Conservation (phyloP, 2,797 vertebrate species). For the Tapera naevia region DNA sequence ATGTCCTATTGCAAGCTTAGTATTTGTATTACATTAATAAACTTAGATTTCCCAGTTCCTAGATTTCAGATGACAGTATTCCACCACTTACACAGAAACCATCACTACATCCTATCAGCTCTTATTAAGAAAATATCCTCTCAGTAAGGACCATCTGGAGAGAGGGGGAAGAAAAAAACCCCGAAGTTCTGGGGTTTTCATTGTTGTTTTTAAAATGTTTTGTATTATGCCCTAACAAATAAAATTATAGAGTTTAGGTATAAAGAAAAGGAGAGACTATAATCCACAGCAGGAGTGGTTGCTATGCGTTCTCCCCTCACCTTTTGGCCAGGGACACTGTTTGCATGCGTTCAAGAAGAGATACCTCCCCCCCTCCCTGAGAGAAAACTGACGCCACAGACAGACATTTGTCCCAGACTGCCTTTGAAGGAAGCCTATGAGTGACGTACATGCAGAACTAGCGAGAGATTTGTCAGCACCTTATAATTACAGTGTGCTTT, state of each 20-base stretch:
- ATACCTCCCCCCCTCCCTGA: rapidly evolving
- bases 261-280: not conserved
- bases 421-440: not conserved
- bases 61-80: not conserved
- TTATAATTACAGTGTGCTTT: not conserved
- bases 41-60: not conserved
- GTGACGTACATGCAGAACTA: not conserved
- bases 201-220: not conserved
- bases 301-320: not conserved
- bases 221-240: not conserved
- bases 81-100: not conserved
- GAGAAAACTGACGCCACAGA: not conserved
- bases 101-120: not conserved
- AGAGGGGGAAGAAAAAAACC: rapidly evolving
- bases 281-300: not conserved
- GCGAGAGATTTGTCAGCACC: not conserved
- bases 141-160: not conserved
- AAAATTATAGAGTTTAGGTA: not conserved
- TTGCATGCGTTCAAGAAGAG: not conserved
- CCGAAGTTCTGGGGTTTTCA: not conserved
- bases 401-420: not conserved
- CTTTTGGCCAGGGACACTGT: not conserved
- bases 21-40: not conserved
- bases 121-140: not conserved
- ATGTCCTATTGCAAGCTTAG: not conserved